Percentiles rank a stretch among this genome's conserved stretches.
These are phyloP conservation scores for Cylas formicarius DNA, from an alignment of 1,140 invertebrate genomes.

Conservation along the genomic window DNA sequence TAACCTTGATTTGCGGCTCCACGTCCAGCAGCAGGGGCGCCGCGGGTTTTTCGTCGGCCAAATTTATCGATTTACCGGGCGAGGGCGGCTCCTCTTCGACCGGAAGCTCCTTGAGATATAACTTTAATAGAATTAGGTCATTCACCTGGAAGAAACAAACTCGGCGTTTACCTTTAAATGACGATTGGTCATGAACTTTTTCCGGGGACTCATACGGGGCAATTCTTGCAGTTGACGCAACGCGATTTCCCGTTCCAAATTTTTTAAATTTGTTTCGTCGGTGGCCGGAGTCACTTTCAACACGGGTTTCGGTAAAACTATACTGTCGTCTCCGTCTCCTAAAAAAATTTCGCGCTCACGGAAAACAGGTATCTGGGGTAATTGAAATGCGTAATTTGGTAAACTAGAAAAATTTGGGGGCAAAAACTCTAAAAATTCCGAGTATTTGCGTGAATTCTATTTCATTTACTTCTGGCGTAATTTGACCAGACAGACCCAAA, in stretches of 20 bases:
- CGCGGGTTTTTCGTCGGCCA: too few relatives aligned
- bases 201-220: conserved; percentile 19
- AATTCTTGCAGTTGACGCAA: conserved; percentile 38
- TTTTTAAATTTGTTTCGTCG: conserved; percentile 28
- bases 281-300: conserved; percentile 7
- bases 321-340: conserved; percentile 13
- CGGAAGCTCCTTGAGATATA: too few relatives aligned
- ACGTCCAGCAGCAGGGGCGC: conserved; percentile 21
- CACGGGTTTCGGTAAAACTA: neutral
- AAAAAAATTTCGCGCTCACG: too few relatives aligned
- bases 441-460: too few relatives aligned
- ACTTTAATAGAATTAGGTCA: neutral
- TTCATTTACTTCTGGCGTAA: too few relatives aligned
- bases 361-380: too few relatives aligned
- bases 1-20: conserved; percentile 25
- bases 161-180: neutral
- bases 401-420: too few relatives aligned
- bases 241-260: conserved; percentile 36
- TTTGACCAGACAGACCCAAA: too few relatives aligned
- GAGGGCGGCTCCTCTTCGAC: too few relatives aligned
- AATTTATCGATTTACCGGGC: too few relatives aligned
- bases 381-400: too few relatives aligned
- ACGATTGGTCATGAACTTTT: neutral
- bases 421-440: too few relatives aligned
- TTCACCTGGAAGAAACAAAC: neutral